Conservation (phyloP, 2,797 vertebrate genomes). For the Tiaroga cobitis region DNA sequence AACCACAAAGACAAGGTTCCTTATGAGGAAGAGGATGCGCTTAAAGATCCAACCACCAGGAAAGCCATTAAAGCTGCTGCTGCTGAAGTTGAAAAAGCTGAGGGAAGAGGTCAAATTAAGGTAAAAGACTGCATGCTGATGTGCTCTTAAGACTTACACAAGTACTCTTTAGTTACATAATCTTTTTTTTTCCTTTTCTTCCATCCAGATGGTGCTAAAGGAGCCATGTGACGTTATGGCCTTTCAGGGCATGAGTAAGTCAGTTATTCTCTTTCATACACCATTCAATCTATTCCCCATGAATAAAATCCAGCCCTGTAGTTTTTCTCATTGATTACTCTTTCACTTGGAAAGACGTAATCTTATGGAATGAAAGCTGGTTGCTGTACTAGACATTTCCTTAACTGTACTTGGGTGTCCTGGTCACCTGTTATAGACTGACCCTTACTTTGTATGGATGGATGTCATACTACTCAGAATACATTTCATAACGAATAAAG, state of each 20-base stretch:
- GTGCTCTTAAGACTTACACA: not conserved
- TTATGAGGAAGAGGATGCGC: conserved; percentile 70
- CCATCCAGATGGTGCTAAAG: conserved; percentile 75
- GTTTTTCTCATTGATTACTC: not conserved
- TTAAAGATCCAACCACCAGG: conserved; percentile 71
- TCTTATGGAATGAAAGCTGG: not conserved
- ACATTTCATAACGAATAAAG: not conserved
- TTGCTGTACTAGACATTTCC: not conserved
- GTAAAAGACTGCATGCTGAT: conserved; percentile 58
- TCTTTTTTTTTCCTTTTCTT: not conserved
- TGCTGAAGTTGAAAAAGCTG: conserved; percentile 71
- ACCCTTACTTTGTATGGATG: not conserved
- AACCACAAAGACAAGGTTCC: conserved; percentile 69
- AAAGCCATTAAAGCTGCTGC: conserved; percentile 71
- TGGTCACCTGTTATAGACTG: not conserved
- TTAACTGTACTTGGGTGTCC: not conserved
- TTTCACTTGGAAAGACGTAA: not conserved
- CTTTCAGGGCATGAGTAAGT: conserved; percentile 80
- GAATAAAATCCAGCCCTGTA: not conserved
- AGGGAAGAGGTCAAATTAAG: conserved; percentile 79
- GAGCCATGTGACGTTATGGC: conserved; percentile 76
- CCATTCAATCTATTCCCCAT: not conserved
- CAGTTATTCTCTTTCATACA: not conserved
- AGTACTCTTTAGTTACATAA: not conserved
- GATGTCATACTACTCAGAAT: not conserved